Percentiles rank a stretch among this genome's conserved stretches.
Evolutionary conservation across 1,140 invertebrate species (phyloP).

Genomic region (Magallana gigas): DNA sequence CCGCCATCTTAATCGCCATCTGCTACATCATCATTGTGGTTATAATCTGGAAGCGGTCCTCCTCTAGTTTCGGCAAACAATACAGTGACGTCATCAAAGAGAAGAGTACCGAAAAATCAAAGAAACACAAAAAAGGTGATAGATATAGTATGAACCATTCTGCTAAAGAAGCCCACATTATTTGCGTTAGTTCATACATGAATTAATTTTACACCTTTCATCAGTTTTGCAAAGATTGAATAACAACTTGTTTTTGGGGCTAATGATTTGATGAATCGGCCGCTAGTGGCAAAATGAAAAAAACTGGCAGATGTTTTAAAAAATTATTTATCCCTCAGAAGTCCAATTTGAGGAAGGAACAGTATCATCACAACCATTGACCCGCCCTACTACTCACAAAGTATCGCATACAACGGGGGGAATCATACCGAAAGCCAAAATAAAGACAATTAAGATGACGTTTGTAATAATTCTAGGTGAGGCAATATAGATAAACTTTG

Average conservation of each 20-base stretch:
- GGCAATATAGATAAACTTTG: no score
- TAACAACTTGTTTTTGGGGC: no score
- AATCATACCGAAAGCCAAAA: conserved; percentile 94
- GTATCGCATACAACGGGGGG: neutral
- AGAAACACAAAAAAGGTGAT: neutral
- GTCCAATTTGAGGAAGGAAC: neutral
- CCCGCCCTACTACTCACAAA: neutral
- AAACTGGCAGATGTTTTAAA: no score
- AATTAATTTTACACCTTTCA: no score
- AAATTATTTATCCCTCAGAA: neutral
- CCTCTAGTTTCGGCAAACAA: neutral
- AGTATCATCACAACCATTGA: neutral
- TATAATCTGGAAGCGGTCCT: conserved; percentile 83
- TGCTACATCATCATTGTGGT: conserved; percentile 94
- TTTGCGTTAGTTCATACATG: no score
- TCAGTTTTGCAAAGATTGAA: no score
- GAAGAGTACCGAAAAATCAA: neutral
- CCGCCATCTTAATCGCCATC: conserved; percentile 92
- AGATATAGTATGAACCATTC: no score
- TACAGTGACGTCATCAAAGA: neutral
- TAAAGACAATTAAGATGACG: conserved; percentile 98
- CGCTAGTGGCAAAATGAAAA: no score
- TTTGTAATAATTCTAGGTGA: conserved; percentile 95
- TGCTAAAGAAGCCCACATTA: no score
- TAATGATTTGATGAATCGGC: no score